Percentiles rank a stretch among this genome's conserved stretches.
These are phyloP conservation scores for Carassius auratus DNA, from an alignment of 2,113 vertebrate genomes.

Conservation along the genomic window DNA sequence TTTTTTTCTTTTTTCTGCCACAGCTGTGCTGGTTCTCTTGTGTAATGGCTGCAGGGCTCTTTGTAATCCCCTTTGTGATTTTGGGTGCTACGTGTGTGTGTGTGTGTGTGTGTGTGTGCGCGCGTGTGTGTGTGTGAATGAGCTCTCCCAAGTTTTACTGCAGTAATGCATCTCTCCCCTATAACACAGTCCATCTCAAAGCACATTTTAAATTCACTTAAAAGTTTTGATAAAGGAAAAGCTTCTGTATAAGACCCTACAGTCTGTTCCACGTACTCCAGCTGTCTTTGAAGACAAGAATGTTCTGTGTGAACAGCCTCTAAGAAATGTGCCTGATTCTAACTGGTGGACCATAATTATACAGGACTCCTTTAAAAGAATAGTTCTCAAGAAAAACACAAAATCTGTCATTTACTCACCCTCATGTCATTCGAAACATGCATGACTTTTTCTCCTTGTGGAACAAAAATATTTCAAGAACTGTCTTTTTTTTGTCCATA, in stretches of 20 bases:
- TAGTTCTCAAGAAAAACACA: neutral
- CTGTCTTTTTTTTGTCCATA: neutral
- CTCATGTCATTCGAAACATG: neutral
- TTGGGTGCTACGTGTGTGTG: conserved; percentile 18
- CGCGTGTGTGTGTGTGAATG: too few species aligned
- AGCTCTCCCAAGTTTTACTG: neutral
- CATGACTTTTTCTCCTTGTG: neutral
- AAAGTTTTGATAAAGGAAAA: neutral
- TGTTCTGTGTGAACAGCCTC: neutral
- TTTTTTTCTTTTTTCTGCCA: conserved; percentile 40
- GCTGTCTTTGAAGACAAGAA: neutral
- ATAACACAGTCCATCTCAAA: neutral
- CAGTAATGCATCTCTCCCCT: neutral
- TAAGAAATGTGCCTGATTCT: neutral
- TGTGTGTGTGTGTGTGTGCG: neutral
- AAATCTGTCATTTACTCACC: neutral
- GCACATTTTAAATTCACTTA: neutral
- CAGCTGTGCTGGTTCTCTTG: conserved; percentile 67
- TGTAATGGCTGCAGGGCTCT: conserved; percentile 28
- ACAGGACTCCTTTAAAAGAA: neutral
- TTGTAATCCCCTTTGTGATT: conserved; percentile 23
- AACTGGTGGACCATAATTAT: neutral
- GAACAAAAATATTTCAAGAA: neutral
- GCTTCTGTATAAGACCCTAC: neutral
- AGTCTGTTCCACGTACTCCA: neutral